Evolutionary conservation across 1,140 invertebrate species (phyloP).

Genomic region (Notospermus geniculatus): DNA sequence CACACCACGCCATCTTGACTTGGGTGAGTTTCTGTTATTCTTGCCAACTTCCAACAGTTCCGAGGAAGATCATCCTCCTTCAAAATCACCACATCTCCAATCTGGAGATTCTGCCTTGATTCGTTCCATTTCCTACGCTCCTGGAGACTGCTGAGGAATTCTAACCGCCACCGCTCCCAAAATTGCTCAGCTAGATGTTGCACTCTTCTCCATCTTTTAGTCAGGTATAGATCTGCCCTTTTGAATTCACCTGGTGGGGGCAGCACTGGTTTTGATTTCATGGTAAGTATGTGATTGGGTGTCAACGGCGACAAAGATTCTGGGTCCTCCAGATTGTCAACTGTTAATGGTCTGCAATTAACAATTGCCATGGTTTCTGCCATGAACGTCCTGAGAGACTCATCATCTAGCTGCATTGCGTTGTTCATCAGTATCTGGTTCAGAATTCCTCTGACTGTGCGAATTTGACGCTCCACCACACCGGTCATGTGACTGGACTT

Average conservation of each 20-base stretch:
- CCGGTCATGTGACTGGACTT: conserved; percentile 2
- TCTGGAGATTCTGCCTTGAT: background rate
- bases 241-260: conserved; percentile 15
- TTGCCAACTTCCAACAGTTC: conserved; percentile 12
- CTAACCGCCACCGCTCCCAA: conserved; percentile 17
- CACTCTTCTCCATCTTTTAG: conserved; percentile 18
- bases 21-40: background rate
- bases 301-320: too few species aligned
- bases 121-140: conserved; percentile 11
- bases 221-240: conserved; percentile 12
- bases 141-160: conserved; percentile 12
- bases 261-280: conserved; percentile 18
- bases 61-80: conserved; percentile 9
- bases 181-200: conserved; percentile 19
- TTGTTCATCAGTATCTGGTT: background rate
- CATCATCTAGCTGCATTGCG: conserved; percentile 5
- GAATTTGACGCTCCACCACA: conserved; percentile 9
- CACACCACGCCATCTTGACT: conserved; percentile 8
- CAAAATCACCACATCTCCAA: conserved; percentile 14
- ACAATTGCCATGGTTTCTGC: conserved; percentile 13
- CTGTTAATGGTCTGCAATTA: conserved; percentile 13
- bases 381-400: conserved; percentile 12
- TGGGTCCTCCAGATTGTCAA: conserved; percentile 11
- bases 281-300: conserved; percentile 19
- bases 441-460: conserved; percentile 4